Base-by-base conservation (phyloP, 1,140 invertebrate genomes). In the Papilio glaucus region DNA sequence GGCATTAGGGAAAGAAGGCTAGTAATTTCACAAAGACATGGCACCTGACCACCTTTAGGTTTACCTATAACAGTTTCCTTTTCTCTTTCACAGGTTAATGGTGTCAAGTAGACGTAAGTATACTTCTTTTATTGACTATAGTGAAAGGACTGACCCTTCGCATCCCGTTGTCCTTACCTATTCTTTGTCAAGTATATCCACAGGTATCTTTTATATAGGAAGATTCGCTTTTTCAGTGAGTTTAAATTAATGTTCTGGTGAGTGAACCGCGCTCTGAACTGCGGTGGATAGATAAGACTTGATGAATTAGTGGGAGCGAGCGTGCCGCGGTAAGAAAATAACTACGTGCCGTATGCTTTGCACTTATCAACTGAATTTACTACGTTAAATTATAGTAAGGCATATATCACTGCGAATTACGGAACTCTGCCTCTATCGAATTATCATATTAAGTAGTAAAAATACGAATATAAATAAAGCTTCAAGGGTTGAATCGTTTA, bases 161-260 rank as follows among this genome's bases (percentile, higher is more conserved):
- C 8, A 8, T 39, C 18, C 18, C n/a, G 8, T 18, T 45, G 15
- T 4, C 42, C n/a, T 4, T 45, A 49, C 42, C 42, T n/a, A n/a
- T n/a, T 49, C 18, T 49, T 49, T 8, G 13, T 42, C 0, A 10
- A 2, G 8, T 24, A 2, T 53, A 24, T 24, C 24, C 21, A 12
- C 7, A 57, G 33, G 26, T 33, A 12, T 37, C 2, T 33, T 33
- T 37, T 10, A 29, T 33, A 21, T 15, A 61, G 26, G 29, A 29
- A 15, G 13, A 37, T 33, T 33, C n/a, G 26, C n/a, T 61, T 61
- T 65, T 65, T 65, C 13, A 18, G 15, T 38, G 26, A 39, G 15
- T 65, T 65, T 65, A 65, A 37, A 65, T 65, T 65, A 65, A 65
- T 65, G 62, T 65, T 65, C 62, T 41, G 29, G 37, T 37, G 33